These are phyloP conservation scores for Drosophila burlai DNA, from an alignment of 1,140 invertebrate species.

Conservation along the genomic window DNA sequence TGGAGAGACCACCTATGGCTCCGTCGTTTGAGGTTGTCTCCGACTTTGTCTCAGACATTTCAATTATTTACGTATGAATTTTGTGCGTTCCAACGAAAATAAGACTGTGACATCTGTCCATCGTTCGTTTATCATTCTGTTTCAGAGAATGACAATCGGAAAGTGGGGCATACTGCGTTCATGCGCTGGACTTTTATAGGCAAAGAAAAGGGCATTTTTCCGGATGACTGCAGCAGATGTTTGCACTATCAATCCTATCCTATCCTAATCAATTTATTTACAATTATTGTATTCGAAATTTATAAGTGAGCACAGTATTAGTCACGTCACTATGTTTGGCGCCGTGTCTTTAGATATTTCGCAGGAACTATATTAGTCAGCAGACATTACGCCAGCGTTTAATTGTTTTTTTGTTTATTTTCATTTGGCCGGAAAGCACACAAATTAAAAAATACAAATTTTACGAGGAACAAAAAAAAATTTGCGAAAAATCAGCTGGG, in stretches of 20 bases:
- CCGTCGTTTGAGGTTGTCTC: constrained; percentile 1
- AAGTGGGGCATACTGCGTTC: constrained; percentile 22
- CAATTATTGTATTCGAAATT: constrained; percentile 4
- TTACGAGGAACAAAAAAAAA: background rate
- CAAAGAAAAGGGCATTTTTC: background rate
- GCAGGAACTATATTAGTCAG: constrained; percentile 8
- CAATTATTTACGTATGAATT: constrained; percentile 36
- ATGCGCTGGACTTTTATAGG: constrained; percentile 5
- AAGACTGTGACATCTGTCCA: constrained; percentile 13
- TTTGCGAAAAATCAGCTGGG: constrained; percentile 1
- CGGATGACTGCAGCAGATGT: background rate
- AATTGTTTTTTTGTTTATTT: background rate
- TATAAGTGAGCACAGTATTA: background rate
- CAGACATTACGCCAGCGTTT: background rate
- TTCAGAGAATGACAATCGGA: constrained; percentile 23
- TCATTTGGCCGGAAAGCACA: constrained; percentile 9
- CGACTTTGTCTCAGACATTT: constrained; percentile 39
- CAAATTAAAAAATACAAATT: background rate
- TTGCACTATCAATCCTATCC: constrained; percentile 5
- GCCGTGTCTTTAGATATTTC: background rate
- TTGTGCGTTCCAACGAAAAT: constrained; percentile 11
- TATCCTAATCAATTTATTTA: background rate
- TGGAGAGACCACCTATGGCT: constrained; percentile 2
- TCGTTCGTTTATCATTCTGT: constrained; percentile 1
- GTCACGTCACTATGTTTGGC: background rate